phyloP scores from a whole-genome alignment of 2,888 invertebrate genomes.

The Elegia similella region DNA sequence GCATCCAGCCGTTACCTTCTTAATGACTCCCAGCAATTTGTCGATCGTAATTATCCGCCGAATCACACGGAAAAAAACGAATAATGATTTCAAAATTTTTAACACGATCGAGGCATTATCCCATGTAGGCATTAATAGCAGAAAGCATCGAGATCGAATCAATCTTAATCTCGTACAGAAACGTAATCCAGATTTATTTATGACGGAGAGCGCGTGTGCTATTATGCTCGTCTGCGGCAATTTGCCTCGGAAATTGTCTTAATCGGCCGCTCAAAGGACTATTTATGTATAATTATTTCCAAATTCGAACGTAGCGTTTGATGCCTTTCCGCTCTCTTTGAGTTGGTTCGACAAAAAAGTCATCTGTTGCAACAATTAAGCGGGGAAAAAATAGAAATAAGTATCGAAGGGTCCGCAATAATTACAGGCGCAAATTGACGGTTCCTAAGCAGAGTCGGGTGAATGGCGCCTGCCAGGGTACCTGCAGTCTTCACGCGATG shows the following conservation, averaged over 20 bases:
- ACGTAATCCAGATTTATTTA: constrained; percentile 82
- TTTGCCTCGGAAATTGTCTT: constrained; percentile 82
- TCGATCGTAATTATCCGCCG: constrained; percentile 75
- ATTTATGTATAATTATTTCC: constrained; percentile 83
- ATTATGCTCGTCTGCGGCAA: constrained; percentile 81
- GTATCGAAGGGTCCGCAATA: constrained; percentile 82
- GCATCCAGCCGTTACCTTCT: constrained; percentile 68
- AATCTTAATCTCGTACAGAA: constrained; percentile 81
- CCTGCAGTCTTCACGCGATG: constrained; percentile 68
- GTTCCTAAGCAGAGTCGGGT: constrained; percentile 67
- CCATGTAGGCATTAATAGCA: constrained; percentile 72
- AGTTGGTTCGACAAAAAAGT: constrained; percentile 81
- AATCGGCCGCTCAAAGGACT: constrained; percentile 82
- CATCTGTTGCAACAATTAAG: constrained; percentile 82
- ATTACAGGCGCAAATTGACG: constrained; percentile 80
- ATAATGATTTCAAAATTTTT: constrained; percentile 72
- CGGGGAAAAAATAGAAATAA: constrained; percentile 78
- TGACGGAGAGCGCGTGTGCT: constrained; percentile 78
- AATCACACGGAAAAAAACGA: constrained; percentile 70
- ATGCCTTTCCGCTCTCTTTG: constrained; percentile 82
- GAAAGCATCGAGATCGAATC: constrained; percentile 79
- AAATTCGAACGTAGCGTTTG: constrained; percentile 80
- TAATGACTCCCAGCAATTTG: constrained; percentile 77
- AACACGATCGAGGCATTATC: constrained; percentile 72
- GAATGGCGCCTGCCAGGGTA: constrained; percentile 73